phyloP scores from a whole-genome alignment of 1,140 invertebrate genomes.

The Drosophila kanapiae region DNA sequence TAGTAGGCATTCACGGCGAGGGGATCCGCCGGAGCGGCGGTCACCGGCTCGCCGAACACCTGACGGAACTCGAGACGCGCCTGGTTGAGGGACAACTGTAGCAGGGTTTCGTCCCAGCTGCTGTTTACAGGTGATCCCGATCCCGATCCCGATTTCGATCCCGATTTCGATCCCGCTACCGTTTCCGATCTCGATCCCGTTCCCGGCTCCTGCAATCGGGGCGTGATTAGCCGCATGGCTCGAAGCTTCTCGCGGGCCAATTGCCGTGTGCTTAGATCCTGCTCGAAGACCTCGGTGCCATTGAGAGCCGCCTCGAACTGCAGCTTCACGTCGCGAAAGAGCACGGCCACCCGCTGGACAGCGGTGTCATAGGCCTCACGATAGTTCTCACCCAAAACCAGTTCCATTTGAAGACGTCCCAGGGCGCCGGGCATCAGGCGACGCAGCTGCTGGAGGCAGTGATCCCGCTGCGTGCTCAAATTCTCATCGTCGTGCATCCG shows the following conservation, averaged over 20 bases:
- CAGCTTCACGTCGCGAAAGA: constrained; percentile 55
- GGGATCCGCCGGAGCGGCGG: constrained; percentile 36
- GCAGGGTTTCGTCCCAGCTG: constrained; percentile 62
- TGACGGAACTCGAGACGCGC: constrained; percentile 32
- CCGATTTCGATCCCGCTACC: no score
- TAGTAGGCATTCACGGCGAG: constrained; percentile 78
- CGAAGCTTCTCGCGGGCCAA: constrained; percentile 64
- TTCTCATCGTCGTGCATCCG: constrained; percentile 55
- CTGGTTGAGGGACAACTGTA: constrained; percentile 54
- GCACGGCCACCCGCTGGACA: constrained; percentile 20
- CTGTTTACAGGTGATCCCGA: not conserved
- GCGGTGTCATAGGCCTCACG: constrained; percentile 8
- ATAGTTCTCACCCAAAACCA: constrained; percentile 40
- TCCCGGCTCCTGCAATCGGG: constrained; percentile 17
- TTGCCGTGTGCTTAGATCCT: constrained; percentile 31
- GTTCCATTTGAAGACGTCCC: constrained; percentile 41
- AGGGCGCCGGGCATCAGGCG: constrained; percentile 60
- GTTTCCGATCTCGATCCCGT: not conserved
- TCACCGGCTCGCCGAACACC: constrained; percentile 16
- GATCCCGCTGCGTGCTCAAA: constrained; percentile 40
- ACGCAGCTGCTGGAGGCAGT: constrained; percentile 65
- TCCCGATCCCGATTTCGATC: not conserved
- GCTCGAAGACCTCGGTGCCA: constrained; percentile 60
- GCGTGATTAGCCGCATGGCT: constrained; percentile 62
- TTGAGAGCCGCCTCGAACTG: constrained; percentile 68